Evolutionary conservation across 2,888 invertebrate genomes (phyloP).

Genomic region (Amiota minor): DNA sequence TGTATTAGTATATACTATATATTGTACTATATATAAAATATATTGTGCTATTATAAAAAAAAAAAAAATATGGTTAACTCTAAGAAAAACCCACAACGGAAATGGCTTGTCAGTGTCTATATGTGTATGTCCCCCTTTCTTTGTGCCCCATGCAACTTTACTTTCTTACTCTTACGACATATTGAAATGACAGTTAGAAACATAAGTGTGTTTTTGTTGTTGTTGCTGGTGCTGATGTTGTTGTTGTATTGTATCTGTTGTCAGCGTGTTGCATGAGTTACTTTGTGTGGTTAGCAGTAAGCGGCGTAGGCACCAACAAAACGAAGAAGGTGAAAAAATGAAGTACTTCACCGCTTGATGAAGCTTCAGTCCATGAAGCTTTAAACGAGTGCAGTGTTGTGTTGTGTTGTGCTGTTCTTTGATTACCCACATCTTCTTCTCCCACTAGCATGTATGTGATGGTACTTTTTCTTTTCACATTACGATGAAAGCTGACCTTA

Average conservation of each 20-base stretch:
- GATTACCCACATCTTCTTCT: too few relatives aligned
- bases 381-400: too few relatives aligned
- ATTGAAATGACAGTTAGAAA: slow-evolving; percentile 6
- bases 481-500: not conserved
- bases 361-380: too few relatives aligned
- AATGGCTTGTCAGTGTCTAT: slow-evolving; percentile 36
- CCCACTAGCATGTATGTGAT: too few relatives aligned
- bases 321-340: too few relatives aligned
- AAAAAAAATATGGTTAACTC: slow-evolving; percentile 3
- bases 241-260: not conserved
- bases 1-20: too few relatives aligned
- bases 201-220: slow-evolving; percentile 11
- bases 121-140: not conserved
- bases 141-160: too few relatives aligned
- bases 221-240: not conserved
- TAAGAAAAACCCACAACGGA: slow-evolving; percentile 49
- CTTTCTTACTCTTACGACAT: not conserved
- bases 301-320: too few relatives aligned
- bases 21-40: slow-evolving; percentile 12
- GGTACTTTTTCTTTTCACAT: too few relatives aligned
- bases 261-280: slow-evolving; percentile 6
- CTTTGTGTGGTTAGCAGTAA: slow-evolving; percentile 1
- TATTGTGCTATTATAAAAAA: not conserved
- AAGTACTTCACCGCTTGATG: too few relatives aligned
- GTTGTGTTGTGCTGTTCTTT: too few relatives aligned